Evolutionary conservation across 1,140 invertebrate genomes (phyloP), one percentile per base, ranked within the genome.

Genomic region (Helicoverpa armigera): DNA sequence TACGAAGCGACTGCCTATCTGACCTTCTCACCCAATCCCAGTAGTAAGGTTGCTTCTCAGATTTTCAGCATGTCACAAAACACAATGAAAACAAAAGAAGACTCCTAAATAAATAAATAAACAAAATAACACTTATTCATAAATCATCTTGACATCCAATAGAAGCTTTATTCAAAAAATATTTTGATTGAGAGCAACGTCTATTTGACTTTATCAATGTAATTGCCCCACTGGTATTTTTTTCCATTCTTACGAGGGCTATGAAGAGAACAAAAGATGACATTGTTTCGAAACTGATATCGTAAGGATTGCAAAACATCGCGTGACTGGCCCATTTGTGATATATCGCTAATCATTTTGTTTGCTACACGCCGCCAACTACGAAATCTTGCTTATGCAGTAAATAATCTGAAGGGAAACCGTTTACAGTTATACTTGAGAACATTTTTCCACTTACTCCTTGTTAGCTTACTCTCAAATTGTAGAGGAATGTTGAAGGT

Each of bases 311-410:
- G 83, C 80, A 79, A 85, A 79, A 87, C 51, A 35, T 67, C 56
- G 65, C 87, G 85, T 90, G 89, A 89, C 82, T 23, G 61, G 43
- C 50, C 72, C 73, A 85, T 92, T 91, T 87, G 87, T 84, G 58
- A 54, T 18, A 16, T 82, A 69, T 82, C 79, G 89, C 89, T 90
- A 92, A 92, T 82, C 83, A 87, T 83, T 86, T 61, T 90, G 86
- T 92, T 89, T 92, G 82, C 84, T 53, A 51, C 80, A 54, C 53
- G 18, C 12, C 29, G 12, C 31, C 31, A 60, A 43, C 54, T 50
- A 65, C 69, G 73, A 67, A 82, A 83, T 67, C 79, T 83, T 81
- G 13, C 31, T 58, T 73, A 72, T 69, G 72, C 51, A 43, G 72
- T 53, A 65, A 35, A 70, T 54, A 65, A 35, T 56, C 23, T 23